A percentile compares a stretch with the other conserved stretches of the same genome.
These are phyloP conservation scores for Leptodactylus fuscus DNA, from an alignment of 2,113 vertebrate genomes.

Conservation along the genomic window DNA sequence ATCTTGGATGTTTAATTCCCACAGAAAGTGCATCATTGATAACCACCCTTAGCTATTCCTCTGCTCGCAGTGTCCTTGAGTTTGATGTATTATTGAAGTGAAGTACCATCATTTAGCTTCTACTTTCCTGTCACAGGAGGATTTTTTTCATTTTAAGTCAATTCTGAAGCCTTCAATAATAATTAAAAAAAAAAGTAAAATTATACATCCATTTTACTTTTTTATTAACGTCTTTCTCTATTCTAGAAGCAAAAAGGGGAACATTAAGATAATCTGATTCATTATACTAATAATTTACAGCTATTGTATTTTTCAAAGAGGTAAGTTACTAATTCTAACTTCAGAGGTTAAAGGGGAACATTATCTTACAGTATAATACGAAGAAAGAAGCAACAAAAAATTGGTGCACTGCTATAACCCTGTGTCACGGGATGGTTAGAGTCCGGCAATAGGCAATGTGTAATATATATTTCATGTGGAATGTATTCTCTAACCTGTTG, in stretches of 20 bases:
- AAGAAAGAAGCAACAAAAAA: no score
- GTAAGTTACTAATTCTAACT: no score
- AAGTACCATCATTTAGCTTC: slow-evolving; percentile 41
- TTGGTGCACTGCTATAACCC: no score
- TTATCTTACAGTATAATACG: no score
- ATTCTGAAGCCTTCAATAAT: not conserved
- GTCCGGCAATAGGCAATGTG: no score
- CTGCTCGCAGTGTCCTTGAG: slow-evolving; percentile 43
- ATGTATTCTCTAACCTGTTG: no score
- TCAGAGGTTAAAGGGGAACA: no score
- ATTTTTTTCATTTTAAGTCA: slow-evolving; percentile 19
- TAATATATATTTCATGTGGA: no score
- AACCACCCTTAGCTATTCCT: slow-evolving; percentile 43
- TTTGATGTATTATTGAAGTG: slow-evolving; percentile 52
- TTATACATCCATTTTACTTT: not conserved
- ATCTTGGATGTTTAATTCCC: slow-evolving; percentile 43
- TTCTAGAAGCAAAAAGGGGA: not conserved
- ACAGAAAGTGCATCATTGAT: slow-evolving; percentile 42
- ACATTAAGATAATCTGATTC: not conserved
- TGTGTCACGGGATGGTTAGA: no score
- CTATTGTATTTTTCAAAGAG: no score
- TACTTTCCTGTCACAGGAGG: slow-evolving; percentile 35
- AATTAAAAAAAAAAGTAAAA: not conserved
- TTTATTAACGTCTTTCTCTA: not conserved
- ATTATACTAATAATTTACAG: not conserved